These are phyloP conservation scores for Tachina lurida DNA, from an alignment of 2,888 invertebrate genomes.

Conservation along the genomic window DNA sequence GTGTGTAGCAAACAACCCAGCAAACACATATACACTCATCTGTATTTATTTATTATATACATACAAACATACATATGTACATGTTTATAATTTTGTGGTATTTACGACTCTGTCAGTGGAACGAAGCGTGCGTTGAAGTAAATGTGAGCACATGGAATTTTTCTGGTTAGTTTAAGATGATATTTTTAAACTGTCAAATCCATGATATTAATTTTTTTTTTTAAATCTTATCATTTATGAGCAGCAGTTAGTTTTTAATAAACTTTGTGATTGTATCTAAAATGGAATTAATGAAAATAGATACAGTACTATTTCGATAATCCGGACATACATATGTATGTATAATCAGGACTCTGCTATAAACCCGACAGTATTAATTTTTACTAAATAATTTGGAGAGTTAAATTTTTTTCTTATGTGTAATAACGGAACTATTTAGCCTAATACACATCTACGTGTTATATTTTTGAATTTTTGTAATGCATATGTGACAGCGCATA, in stretches of 20 bases:
- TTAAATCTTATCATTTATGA: conserved; percentile 16
- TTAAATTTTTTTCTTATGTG: no score
- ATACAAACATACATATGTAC: neutral
- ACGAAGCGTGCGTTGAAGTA: neutral
- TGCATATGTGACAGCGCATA: no score
- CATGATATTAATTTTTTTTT: conserved; percentile 33
- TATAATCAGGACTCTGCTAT: no score
- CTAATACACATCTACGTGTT: no score
- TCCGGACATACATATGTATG: no score
- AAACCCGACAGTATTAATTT: no score
- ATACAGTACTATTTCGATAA: no score
- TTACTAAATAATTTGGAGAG: no score
- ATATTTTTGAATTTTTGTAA: no score
- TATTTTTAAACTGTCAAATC: conserved; percentile 63
- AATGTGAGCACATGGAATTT: conserved; percentile 25
- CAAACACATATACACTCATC: neutral
- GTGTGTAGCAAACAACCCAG: conserved; percentile 40
- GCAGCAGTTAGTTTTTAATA: neutral
- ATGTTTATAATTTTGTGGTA: conserved; percentile 40
- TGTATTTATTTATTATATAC: neutral
- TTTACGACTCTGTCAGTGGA: conserved; percentile 20
- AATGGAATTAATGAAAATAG: no score
- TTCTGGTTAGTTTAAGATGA: conserved; percentile 68
- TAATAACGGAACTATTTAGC: no score
- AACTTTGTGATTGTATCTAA: no score